Base-by-base conservation (phyloP, 2,797 vertebrate species). In the Neopelma chrysocephalum region DNA sequence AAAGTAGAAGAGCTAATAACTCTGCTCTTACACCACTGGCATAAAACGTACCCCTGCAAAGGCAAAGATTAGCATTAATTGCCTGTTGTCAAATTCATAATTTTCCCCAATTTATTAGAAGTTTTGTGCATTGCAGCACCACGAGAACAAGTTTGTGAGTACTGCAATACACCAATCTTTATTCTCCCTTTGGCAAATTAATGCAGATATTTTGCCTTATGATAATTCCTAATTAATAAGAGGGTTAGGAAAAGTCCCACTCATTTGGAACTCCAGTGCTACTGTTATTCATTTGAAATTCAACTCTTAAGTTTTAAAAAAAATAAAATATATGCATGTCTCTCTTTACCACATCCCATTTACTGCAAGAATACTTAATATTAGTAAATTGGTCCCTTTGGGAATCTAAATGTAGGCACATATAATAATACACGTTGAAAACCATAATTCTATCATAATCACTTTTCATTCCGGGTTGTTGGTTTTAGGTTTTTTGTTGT, bases 351-450 rank as follows among this genome's bases (percentile, higher is more conserved):
- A 73, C 65, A 96, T 97, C 82, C 92, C 87, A 96, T 95, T 98
- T 97, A 95, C 94, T 82, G 75, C 50, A 94, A 96, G 96, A 89
- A 96, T 79, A 94, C 77, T 98, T 97, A 96, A 96, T 97, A 97
- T 98, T 98, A 97, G 97, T 93, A 98, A 98, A 98, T 98, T 98
- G 97, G 98, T 97, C 97, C 98, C 98, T 98, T 97, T 96, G 98
- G 98, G 98, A 98, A 97, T 98, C 96, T 96, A 97, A 97, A 97
- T 94, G 96, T 96, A 97, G 97, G 94, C 81, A 87, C 93, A 97
- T 73, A 58, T 94, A 98, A 97, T 94, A 96, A 94, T 90, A 90
- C 90, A 93, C 14, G 31, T 96, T 96, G 92, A 97, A 97, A 98
- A 96, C 93, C 70, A 51, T 97, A 97, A 96, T 97, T 98, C 97